These are phyloP conservation scores for Leptodactylus fallax DNA, from an alignment of 2,797 vertebrate genomes.

Conservation along the genomic window DNA sequence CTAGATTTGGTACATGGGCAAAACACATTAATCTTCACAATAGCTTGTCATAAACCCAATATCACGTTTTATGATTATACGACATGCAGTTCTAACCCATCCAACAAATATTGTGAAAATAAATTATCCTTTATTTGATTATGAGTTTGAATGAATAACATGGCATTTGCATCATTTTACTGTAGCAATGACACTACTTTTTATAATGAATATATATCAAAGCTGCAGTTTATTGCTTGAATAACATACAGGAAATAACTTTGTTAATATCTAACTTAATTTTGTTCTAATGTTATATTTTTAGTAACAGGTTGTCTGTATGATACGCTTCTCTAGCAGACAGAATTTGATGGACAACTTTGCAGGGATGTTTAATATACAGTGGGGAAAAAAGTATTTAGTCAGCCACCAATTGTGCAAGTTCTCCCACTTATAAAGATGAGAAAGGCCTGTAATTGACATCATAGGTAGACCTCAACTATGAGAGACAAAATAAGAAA, in stretches of 20 bases:
- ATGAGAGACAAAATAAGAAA: no score
- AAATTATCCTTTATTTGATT: slow-evolving; percentile 27
- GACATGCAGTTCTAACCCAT: background rate
- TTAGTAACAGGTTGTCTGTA: background rate
- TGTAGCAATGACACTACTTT: background rate
- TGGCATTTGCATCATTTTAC: background rate
- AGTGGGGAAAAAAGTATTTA: no score
- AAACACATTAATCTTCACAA: slow-evolving; percentile 41
- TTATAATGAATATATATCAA: background rate
- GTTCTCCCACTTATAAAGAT: no score
- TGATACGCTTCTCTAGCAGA: background rate
- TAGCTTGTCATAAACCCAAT: slow-evolving; percentile 42
- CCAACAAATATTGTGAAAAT: slow-evolving; percentile 28
- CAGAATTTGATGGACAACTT: background rate
- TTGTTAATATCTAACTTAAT: background rate
- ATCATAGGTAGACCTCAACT: no score
- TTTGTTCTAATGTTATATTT: background rate
- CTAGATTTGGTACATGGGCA: background rate
- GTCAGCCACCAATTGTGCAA: no score
- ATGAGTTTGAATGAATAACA: background rate
- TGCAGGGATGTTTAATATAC: background rate
- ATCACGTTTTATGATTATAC: slow-evolving; percentile 29
- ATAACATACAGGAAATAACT: background rate
- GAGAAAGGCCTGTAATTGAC: no score
- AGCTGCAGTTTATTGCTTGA: background rate